phyloP scores from a whole-genome alignment of 2,888 invertebrate species.

The Callyntrura sp. region DNA sequence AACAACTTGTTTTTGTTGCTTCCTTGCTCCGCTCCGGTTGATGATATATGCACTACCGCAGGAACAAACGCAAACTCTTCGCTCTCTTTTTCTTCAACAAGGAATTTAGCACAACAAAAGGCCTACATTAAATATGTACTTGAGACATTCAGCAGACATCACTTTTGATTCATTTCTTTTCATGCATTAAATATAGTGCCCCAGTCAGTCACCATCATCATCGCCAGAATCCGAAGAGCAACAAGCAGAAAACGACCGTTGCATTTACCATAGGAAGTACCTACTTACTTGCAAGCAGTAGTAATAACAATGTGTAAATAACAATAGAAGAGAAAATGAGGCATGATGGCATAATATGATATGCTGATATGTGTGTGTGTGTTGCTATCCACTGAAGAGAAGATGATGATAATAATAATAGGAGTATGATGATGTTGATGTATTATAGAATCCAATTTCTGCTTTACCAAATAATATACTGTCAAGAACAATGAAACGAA shows the following conservation, averaged over 20 bases:
- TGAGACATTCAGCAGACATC: neutral
- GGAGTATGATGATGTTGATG: too few relatives aligned
- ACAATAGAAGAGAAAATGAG: too few relatives aligned
- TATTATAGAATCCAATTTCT: too few relatives aligned
- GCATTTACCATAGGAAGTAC: neutral
- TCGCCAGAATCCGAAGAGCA: neutral
- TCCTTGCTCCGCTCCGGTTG: neutral
- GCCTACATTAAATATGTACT: neutral
- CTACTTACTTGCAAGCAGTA: too few relatives aligned
- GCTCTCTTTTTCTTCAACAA: neutral
- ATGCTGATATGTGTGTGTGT: too few relatives aligned
- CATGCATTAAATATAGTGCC: neutral
- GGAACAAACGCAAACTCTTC: neutral
- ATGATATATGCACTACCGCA: slow-evolving; percentile 1
- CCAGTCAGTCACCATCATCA: neutral
- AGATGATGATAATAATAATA: too few relatives aligned
- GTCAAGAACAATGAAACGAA: too few relatives aligned
- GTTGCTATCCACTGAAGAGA: too few relatives aligned
- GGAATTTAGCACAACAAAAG: neutral
- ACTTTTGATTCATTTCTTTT: slow-evolving; percentile 17
- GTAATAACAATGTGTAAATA: too few relatives aligned
- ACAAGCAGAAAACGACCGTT: neutral
- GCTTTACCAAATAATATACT: too few relatives aligned
- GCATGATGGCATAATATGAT: too few relatives aligned
- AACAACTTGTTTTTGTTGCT: neutral